phyloP scores from a whole-genome alignment of 1,140 invertebrate species.

The Hylaeus volcanicus region DNA sequence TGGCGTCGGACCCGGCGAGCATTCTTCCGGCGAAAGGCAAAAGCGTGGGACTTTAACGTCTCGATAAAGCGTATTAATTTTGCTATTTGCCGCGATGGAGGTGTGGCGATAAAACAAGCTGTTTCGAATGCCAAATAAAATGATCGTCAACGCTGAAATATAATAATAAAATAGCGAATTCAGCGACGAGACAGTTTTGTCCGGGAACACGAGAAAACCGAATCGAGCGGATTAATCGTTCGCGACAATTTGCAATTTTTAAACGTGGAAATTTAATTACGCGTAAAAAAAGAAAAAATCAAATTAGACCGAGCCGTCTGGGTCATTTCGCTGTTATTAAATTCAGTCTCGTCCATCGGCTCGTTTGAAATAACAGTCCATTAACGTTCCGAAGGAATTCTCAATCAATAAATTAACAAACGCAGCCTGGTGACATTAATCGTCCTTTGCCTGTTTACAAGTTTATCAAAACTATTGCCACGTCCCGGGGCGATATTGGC shows the following conservation, averaged over 20 bases:
- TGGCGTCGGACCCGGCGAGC: not conserved
- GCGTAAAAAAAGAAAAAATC: too few species aligned
- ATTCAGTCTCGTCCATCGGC: too few species aligned
- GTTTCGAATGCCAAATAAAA: not conserved
- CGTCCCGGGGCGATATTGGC: slow-evolving; percentile 20
- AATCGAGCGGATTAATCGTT: too few species aligned
- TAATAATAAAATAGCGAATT: not conserved
- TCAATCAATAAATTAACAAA: not conserved
- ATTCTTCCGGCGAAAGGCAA: not conserved
- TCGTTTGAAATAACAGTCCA: too few species aligned
- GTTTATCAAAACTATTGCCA: slow-evolving; percentile 8
- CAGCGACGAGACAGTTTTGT: too few species aligned
- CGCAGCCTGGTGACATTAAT: not conserved
- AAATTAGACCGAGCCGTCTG: too few species aligned
- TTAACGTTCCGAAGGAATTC: not conserved
- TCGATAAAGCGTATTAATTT: slow-evolving; percentile 1
- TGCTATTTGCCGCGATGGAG: not conserved
- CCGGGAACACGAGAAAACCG: too few species aligned
- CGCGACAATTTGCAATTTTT: too few species aligned
- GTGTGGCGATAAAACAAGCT: not conserved
- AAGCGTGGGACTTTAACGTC: not conserved
- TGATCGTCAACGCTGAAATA: not conserved
- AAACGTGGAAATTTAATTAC: too few species aligned
- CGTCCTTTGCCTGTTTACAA: not conserved
- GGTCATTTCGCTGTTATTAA: too few species aligned